Base-by-base conservation (phyloP, 2,888 invertebrate species). In the Eremobia ochroleuca region DNA sequence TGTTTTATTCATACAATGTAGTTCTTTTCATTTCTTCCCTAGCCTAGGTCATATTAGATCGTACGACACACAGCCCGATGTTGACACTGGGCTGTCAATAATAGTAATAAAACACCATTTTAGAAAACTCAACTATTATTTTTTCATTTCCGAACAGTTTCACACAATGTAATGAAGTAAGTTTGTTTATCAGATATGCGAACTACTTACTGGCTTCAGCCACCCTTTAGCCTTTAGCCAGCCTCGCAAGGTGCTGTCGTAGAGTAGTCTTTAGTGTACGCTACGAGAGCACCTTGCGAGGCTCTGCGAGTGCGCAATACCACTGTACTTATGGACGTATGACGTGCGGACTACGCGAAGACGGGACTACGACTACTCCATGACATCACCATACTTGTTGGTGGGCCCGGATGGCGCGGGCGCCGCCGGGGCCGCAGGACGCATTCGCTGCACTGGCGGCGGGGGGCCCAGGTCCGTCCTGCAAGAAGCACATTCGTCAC, bases 301-400 rank as follows among this genome's bases (percentile, higher is more conserved):
- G 73, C 67, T 68, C 64, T 62, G 28, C 15, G 11, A 66, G 67
- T 69, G 61, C 73, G 62, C 79, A 28, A 37, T 78, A 72, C 69
- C 80, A 69, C 68, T 49, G 25, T 59, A 70, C 67, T 71, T 68
- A 64, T 83, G 66, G 68, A 59, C 43, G 62, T 70, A 68, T 67
- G 76, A 73, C 67, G 67, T 49, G 72, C 67, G 43, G 66, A 67
- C 59, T 81, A 75, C 82, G 70, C 15, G 43, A 62, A n/a, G 67
- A 76, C 49, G 69, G 11, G 40, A 64, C 66, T 40, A 25, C 34
- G 61, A 25, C 85, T 92, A 96, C 31, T 96, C 96, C 90, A 96
- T 89, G 61, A 70, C 80, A 89, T 96, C 95, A 11, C 94, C 95
- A 85, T 97, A 96, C 85, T 94, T 92, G 93, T 95, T 96, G 76